These are phyloP conservation scores for Desmophyllum pertusum DNA, from an alignment of 92 coral and sea anemone species.

Conservation along the genomic window DNA sequence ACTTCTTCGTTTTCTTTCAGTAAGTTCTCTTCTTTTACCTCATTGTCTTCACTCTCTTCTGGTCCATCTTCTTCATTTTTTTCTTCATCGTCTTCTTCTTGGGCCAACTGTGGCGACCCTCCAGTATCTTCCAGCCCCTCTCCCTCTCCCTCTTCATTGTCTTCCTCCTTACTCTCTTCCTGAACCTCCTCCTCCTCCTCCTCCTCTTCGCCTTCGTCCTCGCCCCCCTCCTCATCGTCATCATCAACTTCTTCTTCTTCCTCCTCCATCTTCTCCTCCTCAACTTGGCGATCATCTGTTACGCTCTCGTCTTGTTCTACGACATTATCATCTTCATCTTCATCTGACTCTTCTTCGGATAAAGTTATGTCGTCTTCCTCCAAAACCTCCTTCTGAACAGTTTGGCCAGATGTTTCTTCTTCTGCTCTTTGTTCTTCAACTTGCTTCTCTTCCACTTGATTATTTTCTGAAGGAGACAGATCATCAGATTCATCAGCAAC, in stretches of 20 bases:
- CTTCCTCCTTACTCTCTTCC: background rate
- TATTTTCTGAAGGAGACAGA: background rate
- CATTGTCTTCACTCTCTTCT: background rate
- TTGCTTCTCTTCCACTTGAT: background rate
- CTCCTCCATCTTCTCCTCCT: background rate
- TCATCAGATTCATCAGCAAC: background rate
- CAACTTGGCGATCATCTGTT: background rate
- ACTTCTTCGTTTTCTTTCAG: background rate
- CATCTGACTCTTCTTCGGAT: background rate
- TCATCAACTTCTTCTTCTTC: background rate
- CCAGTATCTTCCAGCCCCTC: background rate
- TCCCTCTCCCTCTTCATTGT: background rate
- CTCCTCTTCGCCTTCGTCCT: too few species aligned
- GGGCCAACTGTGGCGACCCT: conserved; percentile 10
- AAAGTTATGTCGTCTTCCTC: conserved; percentile 12
- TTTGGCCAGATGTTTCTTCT: background rate
- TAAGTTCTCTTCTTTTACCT: background rate
- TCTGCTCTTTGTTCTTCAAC: background rate
- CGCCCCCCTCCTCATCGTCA: background rate
- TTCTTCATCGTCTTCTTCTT: conserved; percentile 12
- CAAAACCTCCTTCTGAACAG: background rate
- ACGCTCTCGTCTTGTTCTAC: background rate
- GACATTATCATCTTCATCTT: background rate
- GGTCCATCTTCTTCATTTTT: background rate
- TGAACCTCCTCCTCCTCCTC: background rate